phyloP scores from a whole-genome alignment of 2,888 invertebrate species.

The Scaptodrosophila latifasciaeformis region DNA sequence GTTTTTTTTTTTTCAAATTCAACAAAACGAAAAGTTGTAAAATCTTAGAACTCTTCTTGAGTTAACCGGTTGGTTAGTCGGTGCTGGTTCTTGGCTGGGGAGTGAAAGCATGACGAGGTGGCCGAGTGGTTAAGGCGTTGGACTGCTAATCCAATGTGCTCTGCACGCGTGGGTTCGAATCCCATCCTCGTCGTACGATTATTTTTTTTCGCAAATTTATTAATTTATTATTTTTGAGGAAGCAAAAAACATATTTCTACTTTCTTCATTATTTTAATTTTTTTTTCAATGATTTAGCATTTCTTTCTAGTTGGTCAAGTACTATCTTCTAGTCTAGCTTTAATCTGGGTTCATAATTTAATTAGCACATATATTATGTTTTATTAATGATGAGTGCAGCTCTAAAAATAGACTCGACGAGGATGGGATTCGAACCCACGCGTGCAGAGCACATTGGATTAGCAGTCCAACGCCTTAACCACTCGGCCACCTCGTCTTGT shows the following conservation, averaged over 20 bases:
- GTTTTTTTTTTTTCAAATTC: no score
- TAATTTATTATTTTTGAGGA: not conserved
- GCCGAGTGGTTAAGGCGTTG: constrained; percentile 92
- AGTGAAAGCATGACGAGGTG: constrained; percentile 80
- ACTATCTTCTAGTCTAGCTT: no score
- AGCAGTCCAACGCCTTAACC: constrained; percentile 91
- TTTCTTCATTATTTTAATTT: not conserved
- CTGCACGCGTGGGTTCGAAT: constrained; percentile 92
- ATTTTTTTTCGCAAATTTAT: constrained; percentile 35
- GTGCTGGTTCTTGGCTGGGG: not conserved
- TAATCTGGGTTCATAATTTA: no score
- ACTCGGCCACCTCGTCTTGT: constrained; percentile 86
- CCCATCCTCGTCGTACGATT: constrained; percentile 83
- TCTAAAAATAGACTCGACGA: constrained; percentile 78
- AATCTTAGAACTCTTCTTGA: no score
- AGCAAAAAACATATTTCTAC: no score
- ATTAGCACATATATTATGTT: no score
- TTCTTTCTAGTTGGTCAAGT: no score
- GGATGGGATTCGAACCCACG: constrained; percentile 91
- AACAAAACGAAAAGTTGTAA: no score
- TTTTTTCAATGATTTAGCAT: not conserved
- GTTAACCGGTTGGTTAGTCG: no score
- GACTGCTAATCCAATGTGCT: constrained; percentile 92
- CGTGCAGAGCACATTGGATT: constrained; percentile 90
- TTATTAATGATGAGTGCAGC: no score